Evolutionary conservation across 2,797 vertebrate genomes (phyloP).

Genomic region (Pseudopleuronectes americanus): DNA sequence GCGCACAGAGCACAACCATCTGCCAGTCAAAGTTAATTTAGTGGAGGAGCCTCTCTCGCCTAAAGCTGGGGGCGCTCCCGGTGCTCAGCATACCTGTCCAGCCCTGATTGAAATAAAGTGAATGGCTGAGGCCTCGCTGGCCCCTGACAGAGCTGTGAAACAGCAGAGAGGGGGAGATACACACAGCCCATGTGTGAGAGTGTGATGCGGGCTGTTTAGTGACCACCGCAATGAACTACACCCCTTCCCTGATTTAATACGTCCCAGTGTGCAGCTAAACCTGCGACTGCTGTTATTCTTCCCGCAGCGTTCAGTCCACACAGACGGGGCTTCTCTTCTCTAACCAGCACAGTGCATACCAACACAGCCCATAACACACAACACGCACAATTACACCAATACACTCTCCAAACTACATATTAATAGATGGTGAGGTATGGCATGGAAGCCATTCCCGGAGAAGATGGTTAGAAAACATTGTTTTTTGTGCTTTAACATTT

Average conservation of each 20-base stretch:
- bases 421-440: background rate
- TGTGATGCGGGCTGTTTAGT: slow-evolving; percentile 54
- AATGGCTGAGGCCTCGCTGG: slow-evolving; percentile 46
- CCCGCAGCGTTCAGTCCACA: slow-evolving; percentile 56
- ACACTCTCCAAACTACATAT: slow-evolving; percentile 1
- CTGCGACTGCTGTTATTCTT: slow-evolving; percentile 76
- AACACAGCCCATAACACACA: slow-evolving; percentile 15
- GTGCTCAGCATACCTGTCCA: slow-evolving; percentile 62
- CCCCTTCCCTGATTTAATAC: slow-evolving; percentile 70
- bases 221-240: slow-evolving; percentile 60
- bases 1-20: slow-evolving; percentile 52
- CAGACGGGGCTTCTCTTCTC: slow-evolving; percentile 42
- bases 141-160: slow-evolving; percentile 58
- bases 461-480: background rate
- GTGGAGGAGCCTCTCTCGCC: slow-evolving; percentile 59
- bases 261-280: slow-evolving; percentile 75
- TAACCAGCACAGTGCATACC: slow-evolving; percentile 28
- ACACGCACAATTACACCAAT: slow-evolving; percentile 33
- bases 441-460: background rate
- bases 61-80: slow-evolving; percentile 55
- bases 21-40: slow-evolving; percentile 74
- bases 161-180: slow-evolving; percentile 59
- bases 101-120: slow-evolving; percentile 69
- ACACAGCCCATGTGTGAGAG: slow-evolving; percentile 39
- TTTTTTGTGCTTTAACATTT: background rate